phyloP scores from a whole-genome alignment of 2,797 vertebrate genomes.

The Acipenser oxyrinchus region DNA sequence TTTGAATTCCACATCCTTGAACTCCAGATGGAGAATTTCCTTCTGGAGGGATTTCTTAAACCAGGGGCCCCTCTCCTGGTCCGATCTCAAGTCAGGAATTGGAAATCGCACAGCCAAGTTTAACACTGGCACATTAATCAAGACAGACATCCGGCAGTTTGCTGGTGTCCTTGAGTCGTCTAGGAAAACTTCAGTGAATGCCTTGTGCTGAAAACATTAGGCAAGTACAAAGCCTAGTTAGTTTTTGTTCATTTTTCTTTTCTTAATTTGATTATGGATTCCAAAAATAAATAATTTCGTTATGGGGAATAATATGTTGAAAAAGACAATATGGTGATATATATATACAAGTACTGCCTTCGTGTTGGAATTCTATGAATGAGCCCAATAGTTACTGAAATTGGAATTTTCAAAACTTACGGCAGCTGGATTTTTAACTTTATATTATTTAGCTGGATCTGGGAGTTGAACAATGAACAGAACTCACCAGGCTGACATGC shows the following conservation, averaged over 20 bases:
- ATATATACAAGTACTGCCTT: no score
- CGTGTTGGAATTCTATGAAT: no score
- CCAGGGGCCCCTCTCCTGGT: slow-evolving; percentile 95
- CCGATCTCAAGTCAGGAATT: slow-evolving; percentile 91
- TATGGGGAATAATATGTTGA: no score
- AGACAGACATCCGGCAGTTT: slow-evolving; percentile 77
- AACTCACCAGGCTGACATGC: slow-evolving; percentile 81
- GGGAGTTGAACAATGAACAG: no score
- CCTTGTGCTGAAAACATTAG: slow-evolving; percentile 75
- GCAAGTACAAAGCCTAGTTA: slow-evolving; percentile 3
- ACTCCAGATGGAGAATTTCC: slow-evolving; percentile 78
- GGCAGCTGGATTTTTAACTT: no score
- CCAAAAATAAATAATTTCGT: no score
- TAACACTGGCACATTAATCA: slow-evolving; percentile 72
- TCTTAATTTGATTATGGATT: no score
- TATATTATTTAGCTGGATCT: not conserved
- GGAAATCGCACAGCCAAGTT: slow-evolving; percentile 84
- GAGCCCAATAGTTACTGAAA: no score
- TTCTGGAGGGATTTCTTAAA: slow-evolving; percentile 97
- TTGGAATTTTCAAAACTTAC: not conserved
- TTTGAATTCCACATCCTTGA: slow-evolving; percentile 84
- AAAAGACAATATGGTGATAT: no score
- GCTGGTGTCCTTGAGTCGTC: slow-evolving; percentile 83
- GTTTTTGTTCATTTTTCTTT: no score
- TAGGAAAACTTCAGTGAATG: slow-evolving; percentile 92